These are phyloP conservation scores for Dynastes maya DNA, from an alignment of 2,888 invertebrate species.

Conservation along the genomic window DNA sequence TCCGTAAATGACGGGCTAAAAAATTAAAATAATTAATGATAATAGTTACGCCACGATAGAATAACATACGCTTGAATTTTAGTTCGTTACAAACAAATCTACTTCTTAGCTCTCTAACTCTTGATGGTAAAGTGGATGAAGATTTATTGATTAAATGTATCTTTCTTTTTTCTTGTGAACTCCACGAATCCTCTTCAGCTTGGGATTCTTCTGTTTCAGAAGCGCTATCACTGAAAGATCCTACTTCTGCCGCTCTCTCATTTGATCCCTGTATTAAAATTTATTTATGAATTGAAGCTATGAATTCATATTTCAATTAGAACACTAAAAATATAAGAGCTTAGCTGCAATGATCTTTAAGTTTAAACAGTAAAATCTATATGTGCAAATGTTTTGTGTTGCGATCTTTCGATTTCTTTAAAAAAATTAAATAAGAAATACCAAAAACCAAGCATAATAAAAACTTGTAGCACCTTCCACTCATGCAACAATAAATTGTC, in stretches of 20 bases:
- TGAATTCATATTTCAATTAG: too few species aligned
- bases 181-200: conserved; percentile 64
- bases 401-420: too few species aligned
- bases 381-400: neutral
- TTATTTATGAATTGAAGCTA: neutral
- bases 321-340: too few species aligned
- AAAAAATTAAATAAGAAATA: too few species aligned
- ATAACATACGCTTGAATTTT: conserved; percentile 53
- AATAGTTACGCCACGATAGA: conserved; percentile 42
- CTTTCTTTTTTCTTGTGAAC: conserved; percentile 61
- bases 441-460: too few species aligned
- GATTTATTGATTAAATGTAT: conserved; percentile 49
- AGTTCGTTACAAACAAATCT: conserved; percentile 63
- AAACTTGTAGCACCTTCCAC: too few species aligned
- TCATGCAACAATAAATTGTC: too few species aligned
- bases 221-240: conserved; percentile 61
- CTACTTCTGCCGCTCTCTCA: conserved; percentile 58
- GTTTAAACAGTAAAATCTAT: neutral
- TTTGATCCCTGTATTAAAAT: conserved; percentile 53
- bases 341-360: too few species aligned
- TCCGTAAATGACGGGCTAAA: conserved; percentile 60
- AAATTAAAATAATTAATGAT: conserved; percentile 12
- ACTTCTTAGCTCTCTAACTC: conserved; percentile 63
- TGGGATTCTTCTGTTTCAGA: conserved; percentile 61
- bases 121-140: conserved; percentile 56